phyloP scores from a whole-genome alignment of 1,140 invertebrate genomes.

The Cydia splendana region DNA sequence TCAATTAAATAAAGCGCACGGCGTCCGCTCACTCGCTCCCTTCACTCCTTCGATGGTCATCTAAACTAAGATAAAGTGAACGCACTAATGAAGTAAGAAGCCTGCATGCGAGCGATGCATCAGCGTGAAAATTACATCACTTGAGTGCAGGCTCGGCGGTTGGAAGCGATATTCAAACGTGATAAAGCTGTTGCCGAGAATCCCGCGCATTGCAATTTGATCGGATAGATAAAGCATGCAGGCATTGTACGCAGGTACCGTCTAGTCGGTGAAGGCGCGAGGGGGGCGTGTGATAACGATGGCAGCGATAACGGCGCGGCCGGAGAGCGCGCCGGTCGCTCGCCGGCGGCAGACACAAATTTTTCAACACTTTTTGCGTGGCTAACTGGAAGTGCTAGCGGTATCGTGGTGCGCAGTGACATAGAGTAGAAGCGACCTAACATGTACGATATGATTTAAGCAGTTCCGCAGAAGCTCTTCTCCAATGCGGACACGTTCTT shows the following conservation, averaged over 20 bases:
- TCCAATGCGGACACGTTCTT: background rate
- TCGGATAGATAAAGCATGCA: constrained; percentile 30
- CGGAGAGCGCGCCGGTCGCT: constrained; percentile 43
- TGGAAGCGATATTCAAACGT: constrained; percentile 21
- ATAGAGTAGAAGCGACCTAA: constrained; percentile 14
- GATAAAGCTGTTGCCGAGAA: constrained; percentile 23
- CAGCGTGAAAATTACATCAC: constrained; percentile 23
- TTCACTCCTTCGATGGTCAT: constrained; percentile 20
- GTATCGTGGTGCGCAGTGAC: constrained; percentile 33
- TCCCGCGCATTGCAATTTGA: constrained; percentile 31
- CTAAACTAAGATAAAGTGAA: constrained; percentile 20
- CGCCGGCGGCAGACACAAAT: constrained; percentile 33
- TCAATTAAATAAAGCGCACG: constrained; percentile 7
- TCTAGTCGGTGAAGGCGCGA: constrained; percentile 25
- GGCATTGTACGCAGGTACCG: constrained; percentile 24
- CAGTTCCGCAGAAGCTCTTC: constrained; percentile 14
- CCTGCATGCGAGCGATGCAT: constrained; percentile 10
- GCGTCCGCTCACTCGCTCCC: background rate
- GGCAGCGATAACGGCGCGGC: constrained; percentile 57
- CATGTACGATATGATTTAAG: background rate
- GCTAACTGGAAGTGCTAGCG: constrained; percentile 36
- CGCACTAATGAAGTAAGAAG: constrained; percentile 15
- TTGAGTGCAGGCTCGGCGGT: constrained; percentile 11
- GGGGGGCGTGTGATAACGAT: constrained; percentile 60
- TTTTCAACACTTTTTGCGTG: constrained; percentile 38